Percentiles rank a stretch among this genome's conserved stretches.
Conservation (phyloP, 2,888 invertebrate species). For the Temnothorax rugatulus region DNA sequence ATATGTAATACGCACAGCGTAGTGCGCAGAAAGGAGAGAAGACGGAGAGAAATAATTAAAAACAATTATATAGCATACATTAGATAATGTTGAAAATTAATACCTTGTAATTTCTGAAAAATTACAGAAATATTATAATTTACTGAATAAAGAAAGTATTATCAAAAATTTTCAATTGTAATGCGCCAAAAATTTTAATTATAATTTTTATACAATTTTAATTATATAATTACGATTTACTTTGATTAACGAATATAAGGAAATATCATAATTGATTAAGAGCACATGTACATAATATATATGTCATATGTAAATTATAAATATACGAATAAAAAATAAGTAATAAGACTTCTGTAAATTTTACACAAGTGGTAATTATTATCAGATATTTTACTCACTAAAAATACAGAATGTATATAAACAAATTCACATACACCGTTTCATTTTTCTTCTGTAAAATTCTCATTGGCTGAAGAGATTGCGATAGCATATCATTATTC, state of each 20-base stretch:
- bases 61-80: not conserved
- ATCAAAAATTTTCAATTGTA: too few species aligned
- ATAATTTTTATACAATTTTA: too few species aligned
- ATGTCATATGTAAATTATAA: not conserved
- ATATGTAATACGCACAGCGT: not conserved
- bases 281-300: too few species aligned
- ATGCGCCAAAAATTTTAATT: too few species aligned
- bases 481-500: conserved; percentile 6
- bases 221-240: too few species aligned
- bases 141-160: too few species aligned
- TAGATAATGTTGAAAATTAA: not conserved
- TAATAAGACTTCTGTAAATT: not conserved
- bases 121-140: not conserved
- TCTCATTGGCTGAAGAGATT: not conserved
- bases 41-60: not conserved
- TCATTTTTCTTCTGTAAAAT: not conserved
- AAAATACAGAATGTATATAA: not conserved
- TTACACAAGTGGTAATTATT: not conserved
- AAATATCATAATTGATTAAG: too few species aligned
- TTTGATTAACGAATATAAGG: too few species aligned
- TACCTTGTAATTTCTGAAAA: conserved; percentile 2
- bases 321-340: not conserved
- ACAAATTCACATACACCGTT: not conserved
- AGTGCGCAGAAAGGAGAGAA: not conserved
- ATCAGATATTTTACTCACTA: not conserved